Evolutionary conservation across 2,888 invertebrate species (phyloP), one percentile per base, ranked within the genome.

Genomic region (Gryllus longicercus): DNA sequence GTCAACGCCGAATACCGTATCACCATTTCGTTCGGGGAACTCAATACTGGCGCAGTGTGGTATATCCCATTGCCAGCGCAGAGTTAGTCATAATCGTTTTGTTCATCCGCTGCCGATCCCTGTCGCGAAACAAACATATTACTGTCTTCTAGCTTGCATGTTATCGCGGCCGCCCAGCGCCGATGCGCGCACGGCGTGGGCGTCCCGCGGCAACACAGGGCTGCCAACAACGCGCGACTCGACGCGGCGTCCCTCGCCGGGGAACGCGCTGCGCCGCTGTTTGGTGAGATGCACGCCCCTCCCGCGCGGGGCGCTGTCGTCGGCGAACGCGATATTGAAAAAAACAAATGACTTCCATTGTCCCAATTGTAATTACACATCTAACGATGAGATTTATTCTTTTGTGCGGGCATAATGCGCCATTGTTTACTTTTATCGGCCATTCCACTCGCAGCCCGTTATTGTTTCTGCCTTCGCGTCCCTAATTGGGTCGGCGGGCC

Each of bases 261-360:
- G 38, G 38, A 38, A 38, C 38, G 63, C 63, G 63, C 11, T 63
- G 63, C 8, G 63, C 63, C 63, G 63, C n/a, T 63, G 63, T 63
- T 63, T n/a, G 38, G 38, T 8, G 38, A 63, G 63, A 63, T n/a
- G 63, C 63, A 11, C 3, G n/a, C 63, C 11, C 63, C 16, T 63
- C 63, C n/a, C 63, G 16, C 63, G n/a, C 4, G 63, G 63, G 14
- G 63, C 63, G 14, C 63, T 63, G 63, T 63, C 63, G 63, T 63
- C 63, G 63, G 63, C n/a, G 16, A n/a, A n/a, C 63, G 63, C 63
- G 63, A 63, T 63, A 63, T 63, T 63, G 63, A 63, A 63, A 63
- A 63, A 63, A 63, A 63, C 63, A 63, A 63, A 63, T 63, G 63
- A 63, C 63, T 63, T 63, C n/a, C 63, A 63, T 63, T 63, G 63